These are phyloP conservation scores for Apostichopus parvimensis DNA, from an alignment of 35 echinoderm and acorn worm genomes.

Conservation along the genomic window DNA sequence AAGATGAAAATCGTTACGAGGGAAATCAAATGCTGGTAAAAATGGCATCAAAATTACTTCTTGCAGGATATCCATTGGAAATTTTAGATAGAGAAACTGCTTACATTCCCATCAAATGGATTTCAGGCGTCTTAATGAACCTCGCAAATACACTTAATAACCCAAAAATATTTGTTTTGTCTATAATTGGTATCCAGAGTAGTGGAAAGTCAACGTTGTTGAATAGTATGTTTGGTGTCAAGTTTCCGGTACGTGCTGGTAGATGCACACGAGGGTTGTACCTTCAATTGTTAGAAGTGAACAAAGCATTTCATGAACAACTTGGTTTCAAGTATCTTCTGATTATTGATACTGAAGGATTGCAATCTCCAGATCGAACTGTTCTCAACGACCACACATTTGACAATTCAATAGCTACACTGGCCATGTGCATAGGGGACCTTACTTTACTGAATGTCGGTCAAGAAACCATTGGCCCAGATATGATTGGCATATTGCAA, in stretches of 20 bases:
- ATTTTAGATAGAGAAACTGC: neutral
- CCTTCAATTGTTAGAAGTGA: neutral
- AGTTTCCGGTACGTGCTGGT: conserved; percentile 1
- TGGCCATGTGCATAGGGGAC: neutral
- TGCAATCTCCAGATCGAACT: conserved; percentile 13
- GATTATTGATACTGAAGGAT: conserved; percentile 31
- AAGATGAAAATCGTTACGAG: too few relatives aligned
- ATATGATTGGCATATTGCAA: conserved; percentile 30
- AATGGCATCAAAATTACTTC: neutral
- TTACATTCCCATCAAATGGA: conserved; percentile 9
- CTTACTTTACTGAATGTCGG: conserved; percentile 31
- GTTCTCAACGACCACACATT: neutral
- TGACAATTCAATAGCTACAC: conserved; percentile 29
- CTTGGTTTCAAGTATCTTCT: neutral
- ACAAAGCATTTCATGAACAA: neutral
- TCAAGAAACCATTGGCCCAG: neutral
- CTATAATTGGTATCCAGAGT: conserved; percentile 31
- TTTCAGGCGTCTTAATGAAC: neutral
- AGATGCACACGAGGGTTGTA: conserved; percentile 6
- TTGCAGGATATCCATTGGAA: conserved; percentile 17
- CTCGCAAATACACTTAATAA: neutral
- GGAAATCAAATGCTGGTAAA: neutral
- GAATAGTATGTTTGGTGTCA: conserved; percentile 31
- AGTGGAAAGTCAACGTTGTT: conserved; percentile 47
- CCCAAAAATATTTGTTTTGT: neutral